Base-by-base conservation (phyloP, 2,113 vertebrate genomes). In the Urocolius indicus region DNA sequence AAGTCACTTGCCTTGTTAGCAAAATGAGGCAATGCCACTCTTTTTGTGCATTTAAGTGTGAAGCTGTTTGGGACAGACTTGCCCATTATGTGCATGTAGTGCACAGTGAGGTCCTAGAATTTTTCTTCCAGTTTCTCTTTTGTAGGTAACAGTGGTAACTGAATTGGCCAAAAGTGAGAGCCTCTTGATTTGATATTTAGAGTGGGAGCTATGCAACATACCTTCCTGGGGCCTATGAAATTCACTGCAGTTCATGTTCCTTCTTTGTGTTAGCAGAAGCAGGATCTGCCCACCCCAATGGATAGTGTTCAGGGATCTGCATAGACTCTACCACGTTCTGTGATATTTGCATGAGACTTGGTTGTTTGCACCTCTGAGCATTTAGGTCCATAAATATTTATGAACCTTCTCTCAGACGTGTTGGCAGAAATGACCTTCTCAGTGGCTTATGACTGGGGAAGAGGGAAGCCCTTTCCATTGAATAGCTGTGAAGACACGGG, bases 371-470 rank as follows among this genome's bases (percentile, higher is more conserved):
- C 89, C 73, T 65, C 68, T 27, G 93, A 89, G 84, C 73, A 26
- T 74, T 91, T 55, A 78, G 65, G 27, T 32, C 73, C 51, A 34
- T 91, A 80, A 96, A 94, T 96, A 91, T 95, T 89, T 87, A 91
- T 91, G 55, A 71, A 58, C 30, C 73, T 92, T 20, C 46, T 54
- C 58, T 29, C 20, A 54, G 48, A 16, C 48, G 3, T 11, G 20
- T 32, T 4, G 66, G 72, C 89, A 77, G 84, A 9, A 89, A 11
- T 34, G 24, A 49, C 72, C 61, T 87, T 86, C 76, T 55, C 84
- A 16, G 0, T 2, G 10, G 72, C 54, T 69, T 69, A 3, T 9
- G 76, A 10, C 17, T 36, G 55, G 24, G 63, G n/a, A 38, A 54
- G 65, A 62, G 27, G 55, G 55, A 32, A 32, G 2, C 10, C 57